Conservation (phyloP, 1,140 invertebrate species). For the Steinernema feltiae region DNA sequence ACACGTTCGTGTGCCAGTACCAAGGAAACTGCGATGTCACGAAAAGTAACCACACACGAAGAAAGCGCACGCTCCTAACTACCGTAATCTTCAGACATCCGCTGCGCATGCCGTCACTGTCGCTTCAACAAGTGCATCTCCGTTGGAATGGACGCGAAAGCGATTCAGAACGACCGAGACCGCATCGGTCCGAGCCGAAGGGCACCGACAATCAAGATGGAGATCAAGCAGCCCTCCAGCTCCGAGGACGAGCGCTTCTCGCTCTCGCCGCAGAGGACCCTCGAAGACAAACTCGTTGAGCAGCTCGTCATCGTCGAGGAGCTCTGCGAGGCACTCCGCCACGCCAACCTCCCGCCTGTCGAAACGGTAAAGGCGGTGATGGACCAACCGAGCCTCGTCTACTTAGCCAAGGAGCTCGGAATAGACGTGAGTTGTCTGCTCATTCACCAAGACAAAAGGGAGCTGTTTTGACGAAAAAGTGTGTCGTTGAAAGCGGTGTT, state of each 20-base stretch:
- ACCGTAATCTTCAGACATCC: slow-evolving; percentile 24
- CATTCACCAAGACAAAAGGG: neutral
- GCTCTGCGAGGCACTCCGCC: slow-evolving; percentile 14
- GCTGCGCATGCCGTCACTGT: slow-evolving; percentile 78
- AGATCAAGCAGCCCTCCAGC: neutral
- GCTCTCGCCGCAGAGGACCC: slow-evolving; percentile 18
- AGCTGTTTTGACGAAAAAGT: neutral
- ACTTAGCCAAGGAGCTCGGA: neutral
- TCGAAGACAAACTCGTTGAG: slow-evolving; percentile 5
- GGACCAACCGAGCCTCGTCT: neutral
- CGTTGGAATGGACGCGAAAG: slow-evolving; percentile 75
- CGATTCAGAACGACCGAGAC: slow-evolving; percentile 64
- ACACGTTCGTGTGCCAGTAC: slow-evolving; percentile 87
- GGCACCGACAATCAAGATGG: neutral
- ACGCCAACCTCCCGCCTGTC: neutral
- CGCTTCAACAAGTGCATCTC: slow-evolving; percentile 95
- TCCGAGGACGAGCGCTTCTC: slow-evolving; percentile 11
- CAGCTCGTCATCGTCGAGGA: slow-evolving; percentile 7
- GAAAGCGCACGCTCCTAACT: neutral
- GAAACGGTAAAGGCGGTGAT: neutral
- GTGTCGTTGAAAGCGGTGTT: neutral
- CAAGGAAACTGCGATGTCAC: slow-evolving; percentile 77
- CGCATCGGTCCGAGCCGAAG: slow-evolving; percentile 17
- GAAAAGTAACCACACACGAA: slow-evolving; percentile 27
- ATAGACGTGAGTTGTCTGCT: neutral